Conservation (phyloP, 2,797 vertebrate genomes). For the Molossus molossus region DNA sequence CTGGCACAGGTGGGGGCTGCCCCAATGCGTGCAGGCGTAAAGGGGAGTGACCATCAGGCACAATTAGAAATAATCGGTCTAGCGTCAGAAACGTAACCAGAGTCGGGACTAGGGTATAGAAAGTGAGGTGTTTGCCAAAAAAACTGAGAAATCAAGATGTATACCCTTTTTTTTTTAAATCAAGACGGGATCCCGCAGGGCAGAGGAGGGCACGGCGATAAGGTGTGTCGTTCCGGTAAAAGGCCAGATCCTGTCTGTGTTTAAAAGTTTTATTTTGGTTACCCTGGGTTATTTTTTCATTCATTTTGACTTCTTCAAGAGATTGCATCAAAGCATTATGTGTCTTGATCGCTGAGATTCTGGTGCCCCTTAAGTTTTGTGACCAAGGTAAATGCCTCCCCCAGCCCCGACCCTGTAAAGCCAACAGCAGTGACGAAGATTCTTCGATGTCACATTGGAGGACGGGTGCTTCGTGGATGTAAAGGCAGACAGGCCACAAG, state of each 20-base stretch:
- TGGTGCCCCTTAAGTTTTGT: neutral
- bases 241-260: neutral
- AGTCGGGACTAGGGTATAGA: neutral
- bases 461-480: neutral
- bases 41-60: neutral
- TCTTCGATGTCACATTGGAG: neutral
- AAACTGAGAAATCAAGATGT: neutral
- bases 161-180: conserved; percentile 58
- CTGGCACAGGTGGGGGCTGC: neutral
- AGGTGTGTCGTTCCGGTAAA: neutral
- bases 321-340: neutral
- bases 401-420: neutral
- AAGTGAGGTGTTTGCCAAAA: neutral
- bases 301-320: conserved; percentile 10
- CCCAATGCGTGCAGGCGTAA: neutral
- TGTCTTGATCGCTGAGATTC: conserved; percentile 3
- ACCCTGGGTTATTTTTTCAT: neutral
- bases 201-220: neutral
- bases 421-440: neutral
- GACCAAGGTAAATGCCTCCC: neutral
- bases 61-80: neutral
- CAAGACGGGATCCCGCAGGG: neutral
- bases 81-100: conserved; percentile 22
- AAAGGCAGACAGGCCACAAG: neutral
- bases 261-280: conserved; percentile 4